Evolutionary conservation across 2,888 invertebrate genomes (phyloP), one percentile per base, ranked within the genome.

Genomic region (Uloborus plumipes): DNA sequence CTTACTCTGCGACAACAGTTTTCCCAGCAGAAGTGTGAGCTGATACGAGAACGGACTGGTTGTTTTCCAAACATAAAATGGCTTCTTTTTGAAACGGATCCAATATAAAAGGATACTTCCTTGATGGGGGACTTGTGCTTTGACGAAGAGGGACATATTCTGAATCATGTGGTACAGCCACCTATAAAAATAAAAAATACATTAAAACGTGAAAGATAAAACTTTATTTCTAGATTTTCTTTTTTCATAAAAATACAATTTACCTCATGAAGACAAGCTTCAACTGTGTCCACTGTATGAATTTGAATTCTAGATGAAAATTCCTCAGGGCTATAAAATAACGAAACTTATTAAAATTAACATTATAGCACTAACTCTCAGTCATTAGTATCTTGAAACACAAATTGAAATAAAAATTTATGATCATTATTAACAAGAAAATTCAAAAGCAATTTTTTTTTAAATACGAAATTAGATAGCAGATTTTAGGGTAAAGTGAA

Each of bases 1-100:
- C 94, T 92, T 91, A 98, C 94, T 99, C 97, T 6, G 99, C 99
- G 20, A 92, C 92, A 2, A 99, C 99, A 76, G 99, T 99, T 92
- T 99, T 99, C 71, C 99, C 99, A 64, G 99, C 99, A 4, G 99
- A 99, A 0, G 99, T 99, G 88, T 99, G 99, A 11, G 99, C 99
- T 1, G 99, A 99, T 0, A 99, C 99, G 61, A 99, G 91, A 7
- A 99, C 99, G 14, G 98, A 98, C 88, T 99, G 98, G 88, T 96
- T 94, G 89, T 99, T 99, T 88, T 99, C 98, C 87, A 99, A 94
- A 89, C 99, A 99, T 70, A 95, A 90, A 85, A 99, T 94, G 0
- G 99, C 98, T 89, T 98, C 97, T 87, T 95, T 96, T 89, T 99
- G 99, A 90, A 99, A 99, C 0, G 98, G 95, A 92, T 99, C 99